A percentile compares a stretch with the other conserved stretches of the same genome.
Conservation (phyloP, 1,140 invertebrate species). For the Orius laevigatus region DNA sequence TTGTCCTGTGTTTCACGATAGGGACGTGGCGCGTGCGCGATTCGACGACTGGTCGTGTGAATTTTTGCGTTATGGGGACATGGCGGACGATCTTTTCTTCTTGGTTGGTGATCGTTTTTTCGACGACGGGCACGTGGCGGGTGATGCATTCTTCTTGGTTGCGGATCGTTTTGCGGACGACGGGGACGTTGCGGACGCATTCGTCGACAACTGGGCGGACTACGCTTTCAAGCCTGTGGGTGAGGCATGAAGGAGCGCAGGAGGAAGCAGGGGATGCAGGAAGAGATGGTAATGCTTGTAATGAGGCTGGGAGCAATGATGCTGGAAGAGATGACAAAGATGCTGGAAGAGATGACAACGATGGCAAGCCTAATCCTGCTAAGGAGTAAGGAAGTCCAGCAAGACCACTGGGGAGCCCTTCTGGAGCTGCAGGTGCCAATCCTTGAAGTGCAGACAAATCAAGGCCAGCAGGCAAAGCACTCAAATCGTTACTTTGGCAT, state of each 20-base stretch:
- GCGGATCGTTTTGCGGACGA: slow-evolving; percentile 4
- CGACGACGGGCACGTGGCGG: slow-evolving; percentile 11
- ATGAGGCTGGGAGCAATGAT: too few relatives aligned
- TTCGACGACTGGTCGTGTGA: slow-evolving; percentile 7
- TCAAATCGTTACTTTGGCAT: too few relatives aligned
- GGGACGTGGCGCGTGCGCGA: slow-evolving; percentile 6
- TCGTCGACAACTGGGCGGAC: slow-evolving; percentile 11
- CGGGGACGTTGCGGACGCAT: slow-evolving; percentile 6
- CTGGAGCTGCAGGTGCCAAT: too few relatives aligned
- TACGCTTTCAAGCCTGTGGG: neutral
- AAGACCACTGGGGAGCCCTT: too few relatives aligned
- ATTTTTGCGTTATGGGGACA: slow-evolving; percentile 6
- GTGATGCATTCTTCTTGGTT: slow-evolving; percentile 8
- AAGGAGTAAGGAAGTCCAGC: too few relatives aligned
- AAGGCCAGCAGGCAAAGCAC: too few relatives aligned
- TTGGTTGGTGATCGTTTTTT: slow-evolving; percentile 1
- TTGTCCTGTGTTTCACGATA: slow-evolving; percentile 2
- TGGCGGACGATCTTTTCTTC: slow-evolving; percentile 12
- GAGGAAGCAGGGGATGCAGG: neutral
- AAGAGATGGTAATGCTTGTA: neutral
- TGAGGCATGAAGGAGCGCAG: neutral
- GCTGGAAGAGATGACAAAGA: too few relatives aligned
- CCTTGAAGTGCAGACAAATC: too few relatives aligned
- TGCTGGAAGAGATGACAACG: too few relatives aligned
- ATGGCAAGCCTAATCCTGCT: too few relatives aligned